These are phyloP conservation scores for Sceliomorpha sp. DNA, from an alignment of 2,888 invertebrate genomes.

Conservation along the genomic window DNA sequence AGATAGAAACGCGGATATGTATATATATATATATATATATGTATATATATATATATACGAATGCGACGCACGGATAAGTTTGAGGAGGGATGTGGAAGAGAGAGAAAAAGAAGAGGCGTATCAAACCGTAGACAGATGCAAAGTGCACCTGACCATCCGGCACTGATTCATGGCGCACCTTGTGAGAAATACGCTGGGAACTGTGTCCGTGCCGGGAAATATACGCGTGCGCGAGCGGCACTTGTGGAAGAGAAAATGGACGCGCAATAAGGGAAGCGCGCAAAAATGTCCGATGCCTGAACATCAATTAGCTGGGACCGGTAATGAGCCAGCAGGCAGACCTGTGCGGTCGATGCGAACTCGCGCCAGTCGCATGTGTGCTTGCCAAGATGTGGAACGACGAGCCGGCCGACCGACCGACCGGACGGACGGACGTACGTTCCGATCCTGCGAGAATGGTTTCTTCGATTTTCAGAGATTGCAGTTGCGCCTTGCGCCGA, in stretches of 20 bases:
- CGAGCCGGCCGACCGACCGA: too few relatives aligned
- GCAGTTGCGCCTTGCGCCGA: slow-evolving; percentile 31
- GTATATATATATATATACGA: too few relatives aligned
- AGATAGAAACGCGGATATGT: slow-evolving; percentile 25
- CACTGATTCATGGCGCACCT: slow-evolving; percentile 53
- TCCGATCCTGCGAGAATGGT: slow-evolving; percentile 29
- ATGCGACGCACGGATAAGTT: slow-evolving; percentile 31
- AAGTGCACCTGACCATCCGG: slow-evolving; percentile 46
- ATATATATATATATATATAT: too few relatives aligned
- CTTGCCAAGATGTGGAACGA: slow-evolving; percentile 44
- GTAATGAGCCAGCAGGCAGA: slow-evolving; percentile 51
- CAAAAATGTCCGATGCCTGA: slow-evolving; percentile 33
- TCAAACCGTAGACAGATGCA: slow-evolving; percentile 50
- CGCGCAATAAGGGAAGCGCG: slow-evolving; percentile 20
- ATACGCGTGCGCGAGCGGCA: slow-evolving; percentile 39
- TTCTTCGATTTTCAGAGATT: slow-evolving; percentile 32
- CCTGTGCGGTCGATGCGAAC: slow-evolving; percentile 27
- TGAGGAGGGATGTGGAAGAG: slow-evolving; percentile 5
- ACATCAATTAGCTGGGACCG: slow-evolving; percentile 58
- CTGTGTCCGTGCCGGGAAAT: slow-evolving; percentile 17
- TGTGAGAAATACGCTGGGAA: slow-evolving; percentile 51
- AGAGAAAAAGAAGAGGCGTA: slow-evolving; percentile 26
- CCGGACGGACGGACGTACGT: too few relatives aligned
- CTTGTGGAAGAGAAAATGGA: slow-evolving; percentile 20
- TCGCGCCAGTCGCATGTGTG: slow-evolving; percentile 34